A percentile compares a stretch with the other conserved stretches of the same genome.
phyloP scores from a whole-genome alignment of 2,797 vertebrate species.

The Brachyrhaphis roseni region DNA sequence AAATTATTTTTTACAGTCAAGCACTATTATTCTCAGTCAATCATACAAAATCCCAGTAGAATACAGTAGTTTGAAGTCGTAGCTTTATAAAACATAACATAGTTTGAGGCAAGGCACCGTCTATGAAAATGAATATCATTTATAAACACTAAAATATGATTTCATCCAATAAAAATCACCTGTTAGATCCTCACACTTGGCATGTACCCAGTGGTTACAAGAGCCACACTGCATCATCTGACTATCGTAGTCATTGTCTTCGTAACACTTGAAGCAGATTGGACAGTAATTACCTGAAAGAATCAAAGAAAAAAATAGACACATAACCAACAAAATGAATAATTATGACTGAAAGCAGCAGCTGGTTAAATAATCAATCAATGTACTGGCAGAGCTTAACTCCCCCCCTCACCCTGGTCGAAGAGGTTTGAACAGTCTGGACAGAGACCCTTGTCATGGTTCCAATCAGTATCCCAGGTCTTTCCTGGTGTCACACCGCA shows the following conservation, averaged over 20 bases:
- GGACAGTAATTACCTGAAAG: constrained; percentile 91
- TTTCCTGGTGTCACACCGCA: constrained; percentile 91
- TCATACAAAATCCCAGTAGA: not conserved
- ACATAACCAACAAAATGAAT: not conserved
- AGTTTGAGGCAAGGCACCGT: not conserved
- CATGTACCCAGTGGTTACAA: constrained; percentile 94
- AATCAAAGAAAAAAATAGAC: constrained; percentile 1
- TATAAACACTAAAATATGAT: not conserved
- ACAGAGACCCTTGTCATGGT: constrained; percentile 89
- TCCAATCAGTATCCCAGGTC: constrained; percentile 90
- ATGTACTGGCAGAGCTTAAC: not conserved
- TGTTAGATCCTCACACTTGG: constrained; percentile 92
- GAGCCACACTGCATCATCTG: constrained; percentile 95
- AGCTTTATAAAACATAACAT: not conserved
- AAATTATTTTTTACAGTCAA: not conserved
- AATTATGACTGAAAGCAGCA: not conserved
- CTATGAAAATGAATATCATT: not conserved
- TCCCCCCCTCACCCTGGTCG: constrained; percentile 84
- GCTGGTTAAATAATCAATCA: not conserved
- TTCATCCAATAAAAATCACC: constrained; percentile 71
- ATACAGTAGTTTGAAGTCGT: not conserved
- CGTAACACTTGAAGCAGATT: constrained; percentile 94
- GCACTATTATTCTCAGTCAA: no score
- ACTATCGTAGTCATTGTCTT: constrained; percentile 94
- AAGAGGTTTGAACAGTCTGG: constrained; percentile 88